These are phyloP conservation scores for Gopherus evgoodei DNA, from an alignment of 2,113 vertebrate species.

Conservation along the genomic window DNA sequence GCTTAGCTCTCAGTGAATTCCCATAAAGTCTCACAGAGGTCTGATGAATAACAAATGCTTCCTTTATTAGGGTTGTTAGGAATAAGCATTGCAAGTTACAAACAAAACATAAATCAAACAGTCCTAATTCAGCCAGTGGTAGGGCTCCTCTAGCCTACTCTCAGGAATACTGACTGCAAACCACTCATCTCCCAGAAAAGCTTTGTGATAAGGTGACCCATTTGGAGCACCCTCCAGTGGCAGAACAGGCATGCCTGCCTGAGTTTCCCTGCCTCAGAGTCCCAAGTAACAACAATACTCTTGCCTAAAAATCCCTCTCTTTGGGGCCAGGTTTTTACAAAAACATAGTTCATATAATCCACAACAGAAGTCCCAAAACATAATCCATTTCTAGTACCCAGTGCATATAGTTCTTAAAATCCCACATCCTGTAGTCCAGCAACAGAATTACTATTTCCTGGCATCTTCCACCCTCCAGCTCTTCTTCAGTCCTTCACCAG, in stretches of 20 bases:
- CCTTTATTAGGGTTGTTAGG: not conserved
- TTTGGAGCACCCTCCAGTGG: not conserved
- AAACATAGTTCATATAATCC: not conserved
- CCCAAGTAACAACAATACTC: not conserved
- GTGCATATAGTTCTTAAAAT: not conserved
- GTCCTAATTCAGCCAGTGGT: slow-evolving; percentile 39
- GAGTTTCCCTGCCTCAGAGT: not conserved
- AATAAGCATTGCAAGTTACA: not conserved
- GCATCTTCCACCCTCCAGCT: not conserved
- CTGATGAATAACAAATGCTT: not conserved
- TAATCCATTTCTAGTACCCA: not conserved
- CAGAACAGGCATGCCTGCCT: not conserved
- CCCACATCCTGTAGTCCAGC: not conserved
- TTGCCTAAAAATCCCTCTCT: not conserved
- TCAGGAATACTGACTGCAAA: slow-evolving; percentile 32
- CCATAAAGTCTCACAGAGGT: not conserved
- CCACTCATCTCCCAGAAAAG: accelerated
- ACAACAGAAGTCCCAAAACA: not conserved
- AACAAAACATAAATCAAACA: not conserved
- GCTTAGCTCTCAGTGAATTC: not conserved
- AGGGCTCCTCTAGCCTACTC: slow-evolving; percentile 59
- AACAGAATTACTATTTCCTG: not conserved
- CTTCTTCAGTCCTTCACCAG: not conserved
- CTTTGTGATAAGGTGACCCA: no score
- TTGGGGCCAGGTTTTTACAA: not conserved